A percentile compares a stretch with the other conserved stretches of the same genome.
These are phyloP conservation scores for Pardalotus punctatus DNA, from an alignment of 2,113 vertebrate genomes.

Conservation along the genomic window DNA sequence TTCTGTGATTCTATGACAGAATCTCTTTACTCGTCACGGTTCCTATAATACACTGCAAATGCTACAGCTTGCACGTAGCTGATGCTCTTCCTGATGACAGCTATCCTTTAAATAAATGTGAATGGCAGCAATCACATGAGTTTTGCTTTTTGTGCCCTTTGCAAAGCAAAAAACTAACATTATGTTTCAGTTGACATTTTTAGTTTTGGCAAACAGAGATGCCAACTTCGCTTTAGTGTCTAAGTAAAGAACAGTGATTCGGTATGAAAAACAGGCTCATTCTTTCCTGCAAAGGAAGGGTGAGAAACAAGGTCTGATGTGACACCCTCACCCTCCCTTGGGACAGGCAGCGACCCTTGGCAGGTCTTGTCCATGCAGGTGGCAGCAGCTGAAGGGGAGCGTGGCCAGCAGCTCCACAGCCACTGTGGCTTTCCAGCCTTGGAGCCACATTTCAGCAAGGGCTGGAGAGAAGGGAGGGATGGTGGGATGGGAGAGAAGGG, in stretches of 20 bases:
- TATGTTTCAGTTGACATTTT: neutral
- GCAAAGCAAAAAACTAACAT: neutral
- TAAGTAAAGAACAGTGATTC: neutral
- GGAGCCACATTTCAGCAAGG: neutral
- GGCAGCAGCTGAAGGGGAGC: neutral
- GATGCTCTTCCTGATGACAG: neutral
- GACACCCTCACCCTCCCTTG: neutral
- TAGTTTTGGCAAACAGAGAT: neutral
- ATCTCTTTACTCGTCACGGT: neutral
- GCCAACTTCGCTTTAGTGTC: neutral
- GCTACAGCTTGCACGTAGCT: neutral
- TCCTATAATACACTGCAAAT: neutral
- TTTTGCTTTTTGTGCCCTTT: neutral
- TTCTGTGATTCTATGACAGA: neutral
- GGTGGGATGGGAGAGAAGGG: neutral
- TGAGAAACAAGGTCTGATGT: neutral
- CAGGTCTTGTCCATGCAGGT: rapidly evolving
- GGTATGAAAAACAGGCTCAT: neutral
- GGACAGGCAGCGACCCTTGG: neutral
- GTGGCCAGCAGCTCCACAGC: rapidly evolving
- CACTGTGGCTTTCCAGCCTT: neutral
- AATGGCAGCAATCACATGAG: neutral
- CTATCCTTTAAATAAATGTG: neutral
- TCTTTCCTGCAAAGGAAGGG: neutral
- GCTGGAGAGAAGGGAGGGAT: neutral